Percentiles rank a stretch among this genome's conserved stretches.
Conservation (phyloP, 2,797 vertebrate species). For the Lagocephalus sceleratus region DNA sequence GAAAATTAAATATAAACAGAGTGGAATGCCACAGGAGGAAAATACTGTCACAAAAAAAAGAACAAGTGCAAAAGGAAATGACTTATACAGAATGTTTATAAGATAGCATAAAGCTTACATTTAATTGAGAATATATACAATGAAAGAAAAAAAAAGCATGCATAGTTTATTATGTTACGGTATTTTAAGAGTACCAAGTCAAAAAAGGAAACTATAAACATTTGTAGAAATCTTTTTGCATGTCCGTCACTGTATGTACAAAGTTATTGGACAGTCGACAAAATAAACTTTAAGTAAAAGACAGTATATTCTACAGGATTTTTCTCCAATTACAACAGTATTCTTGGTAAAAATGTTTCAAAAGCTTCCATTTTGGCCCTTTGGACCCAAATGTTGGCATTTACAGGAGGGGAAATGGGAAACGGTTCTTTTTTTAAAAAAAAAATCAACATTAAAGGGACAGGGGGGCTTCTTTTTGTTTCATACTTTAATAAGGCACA, state of each 20-base stretch:
- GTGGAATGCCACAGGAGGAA: slow-evolving; percentile 79
- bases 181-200: slow-evolving; percentile 78
- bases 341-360: background rate
- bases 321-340: slow-evolving; percentile 28
- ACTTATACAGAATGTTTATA: slow-evolving; percentile 61
- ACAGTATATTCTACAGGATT: slow-evolving; percentile 13
- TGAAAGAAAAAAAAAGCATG: slow-evolving; percentile 84
- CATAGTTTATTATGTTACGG: slow-evolving; percentile 84
- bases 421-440: too few relatives aligned
- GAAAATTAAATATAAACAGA: slow-evolving; percentile 73
- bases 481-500: slow-evolving; percentile 56
- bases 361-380: too few relatives aligned
- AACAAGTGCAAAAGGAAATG: slow-evolving; percentile 75
- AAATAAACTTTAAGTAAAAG: slow-evolving; percentile 28
- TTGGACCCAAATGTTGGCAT: too few relatives aligned
- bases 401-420: too few relatives aligned
- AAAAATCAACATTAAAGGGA: background rate
- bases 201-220: slow-evolving; percentile 50
- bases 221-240: slow-evolving; percentile 55
- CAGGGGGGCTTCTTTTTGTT: slow-evolving; percentile 16
- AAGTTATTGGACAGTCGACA: slow-evolving; percentile 55
- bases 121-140: slow-evolving; percentile 81
- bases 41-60: slow-evolving; percentile 87
- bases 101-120: slow-evolving; percentile 84
- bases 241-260: slow-evolving; percentile 59